Percentiles rank a stretch among this genome's conserved stretches.
These are phyloP conservation scores for Micromussa lordhowensis DNA, from an alignment of 92 coral and sea anemone species.

Conservation along the genomic window DNA sequence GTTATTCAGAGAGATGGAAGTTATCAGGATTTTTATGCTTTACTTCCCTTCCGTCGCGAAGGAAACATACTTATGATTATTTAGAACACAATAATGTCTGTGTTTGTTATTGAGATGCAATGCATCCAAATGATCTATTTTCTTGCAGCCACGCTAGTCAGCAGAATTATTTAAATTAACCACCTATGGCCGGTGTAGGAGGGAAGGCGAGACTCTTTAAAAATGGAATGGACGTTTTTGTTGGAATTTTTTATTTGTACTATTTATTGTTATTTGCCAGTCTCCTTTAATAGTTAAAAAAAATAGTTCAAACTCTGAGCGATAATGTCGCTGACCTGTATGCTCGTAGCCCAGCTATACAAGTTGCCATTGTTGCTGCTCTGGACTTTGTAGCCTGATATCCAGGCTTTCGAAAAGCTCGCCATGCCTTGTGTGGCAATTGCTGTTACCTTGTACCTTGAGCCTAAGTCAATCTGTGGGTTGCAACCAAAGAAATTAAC, in stretches of 20 bases:
- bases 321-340: constrained; percentile 9
- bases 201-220: not conserved
- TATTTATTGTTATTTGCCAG: too few species aligned
- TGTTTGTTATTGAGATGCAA: not conserved
- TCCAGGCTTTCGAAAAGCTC: constrained; percentile 60
- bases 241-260: too few species aligned
- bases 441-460: constrained; percentile 59
- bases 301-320: not conserved
- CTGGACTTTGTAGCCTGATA: constrained; percentile 62
- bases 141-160: not conserved
- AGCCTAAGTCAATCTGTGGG: constrained; percentile 78
- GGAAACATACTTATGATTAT: not conserved
- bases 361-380: constrained; percentile 36
- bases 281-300: too few species aligned
- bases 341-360: constrained; percentile 31
- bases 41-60: not conserved
- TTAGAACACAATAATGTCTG: not conserved
- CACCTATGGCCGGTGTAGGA: not conserved
- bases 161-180: not conserved
- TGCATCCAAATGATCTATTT: not conserved
- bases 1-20: too few species aligned
- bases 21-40: not conserved
- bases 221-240: not conserved
- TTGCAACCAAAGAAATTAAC: not conserved
- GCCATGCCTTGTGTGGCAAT: constrained; percentile 85